These are phyloP conservation scores for Drosophila kikkawai DNA, from an alignment of 1,140 invertebrate genomes.

Conservation along the genomic window DNA sequence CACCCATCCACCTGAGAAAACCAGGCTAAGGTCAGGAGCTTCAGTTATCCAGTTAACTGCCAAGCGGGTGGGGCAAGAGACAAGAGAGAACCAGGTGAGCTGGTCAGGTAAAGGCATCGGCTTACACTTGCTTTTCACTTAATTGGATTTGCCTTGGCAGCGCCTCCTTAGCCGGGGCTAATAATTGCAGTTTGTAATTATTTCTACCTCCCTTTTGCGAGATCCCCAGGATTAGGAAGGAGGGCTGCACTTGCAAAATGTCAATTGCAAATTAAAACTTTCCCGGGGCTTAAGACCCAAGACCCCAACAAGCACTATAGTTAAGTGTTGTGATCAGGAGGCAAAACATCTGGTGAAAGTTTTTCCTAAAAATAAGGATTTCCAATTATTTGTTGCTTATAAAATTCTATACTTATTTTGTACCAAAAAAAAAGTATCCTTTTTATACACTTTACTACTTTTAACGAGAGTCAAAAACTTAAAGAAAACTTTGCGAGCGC, in stretches of 20 bases:
- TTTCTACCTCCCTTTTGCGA: constrained; percentile 35
- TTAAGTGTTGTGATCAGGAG: neutral
- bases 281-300: constrained; percentile 11
- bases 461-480: neutral
- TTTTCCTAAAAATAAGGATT: neutral
- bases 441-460: neutral
- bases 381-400: neutral
- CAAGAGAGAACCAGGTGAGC: constrained; percentile 6
- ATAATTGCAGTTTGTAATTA: constrained; percentile 83
- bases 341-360: neutral
- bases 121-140: constrained; percentile 83
- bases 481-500: constrained; percentile 30
- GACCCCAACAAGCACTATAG: neutral
- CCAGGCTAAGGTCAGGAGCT: constrained; percentile 44
- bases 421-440: neutral
- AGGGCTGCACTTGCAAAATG: constrained; percentile 45
- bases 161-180: constrained; percentile 55
- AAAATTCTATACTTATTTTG: neutral
- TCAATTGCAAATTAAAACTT: constrained; percentile 55
- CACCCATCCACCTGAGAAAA: neutral
- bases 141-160: constrained; percentile 76
- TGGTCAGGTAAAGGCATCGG: constrained; percentile 61
- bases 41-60: constrained; percentile 51
- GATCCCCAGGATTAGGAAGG: constrained; percentile 8
- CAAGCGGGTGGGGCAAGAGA: neutral